Conservation (phyloP, 2,113 vertebrate genomes). For the Nannospalax galili region DNA sequence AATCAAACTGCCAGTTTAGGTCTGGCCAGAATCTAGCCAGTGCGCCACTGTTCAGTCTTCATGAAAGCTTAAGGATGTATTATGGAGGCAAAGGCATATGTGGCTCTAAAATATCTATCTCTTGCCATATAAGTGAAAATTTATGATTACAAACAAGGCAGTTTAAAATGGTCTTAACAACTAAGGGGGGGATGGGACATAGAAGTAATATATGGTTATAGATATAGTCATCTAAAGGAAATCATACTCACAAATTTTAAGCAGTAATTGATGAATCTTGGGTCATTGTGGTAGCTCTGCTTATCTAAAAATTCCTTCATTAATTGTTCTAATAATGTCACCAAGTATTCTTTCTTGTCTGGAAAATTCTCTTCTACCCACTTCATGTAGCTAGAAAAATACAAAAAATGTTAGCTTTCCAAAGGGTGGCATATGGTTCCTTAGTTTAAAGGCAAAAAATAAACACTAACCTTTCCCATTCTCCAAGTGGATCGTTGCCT, state of each 20-base stretch:
- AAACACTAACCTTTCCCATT: slow-evolving; percentile 90
- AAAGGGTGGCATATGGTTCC: accelerated
- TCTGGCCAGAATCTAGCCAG: background rate
- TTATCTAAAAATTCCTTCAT: slow-evolving; percentile 88
- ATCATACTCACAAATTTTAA: slow-evolving; percentile 90
- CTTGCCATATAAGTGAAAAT: background rate
- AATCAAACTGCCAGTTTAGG: background rate
- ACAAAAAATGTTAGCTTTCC: background rate
- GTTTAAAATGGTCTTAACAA: slow-evolving; percentile 31
- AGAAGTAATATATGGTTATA: background rate
- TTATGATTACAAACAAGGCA: slow-evolving; percentile 31
- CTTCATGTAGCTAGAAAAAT: slow-evolving; percentile 87
- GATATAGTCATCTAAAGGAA: slow-evolving; percentile 7
- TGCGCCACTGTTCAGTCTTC: accelerated
- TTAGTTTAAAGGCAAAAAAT: background rate
- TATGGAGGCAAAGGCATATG: background rate
- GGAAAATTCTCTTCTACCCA: slow-evolving; percentile 86
- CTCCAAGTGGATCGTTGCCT: slow-evolving; percentile 92
- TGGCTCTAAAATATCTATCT: slow-evolving; percentile 11
- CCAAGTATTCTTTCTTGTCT: slow-evolving; percentile 76
- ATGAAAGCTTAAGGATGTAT: background rate
- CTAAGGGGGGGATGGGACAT: background rate
- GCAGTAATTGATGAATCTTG: slow-evolving; percentile 90
- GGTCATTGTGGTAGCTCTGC: slow-evolving; percentile 89
- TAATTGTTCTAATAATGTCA: slow-evolving; percentile 87